Conservation (phyloP, 2,888 invertebrate species). For the Ommatoiulus sabulosus region DNA sequence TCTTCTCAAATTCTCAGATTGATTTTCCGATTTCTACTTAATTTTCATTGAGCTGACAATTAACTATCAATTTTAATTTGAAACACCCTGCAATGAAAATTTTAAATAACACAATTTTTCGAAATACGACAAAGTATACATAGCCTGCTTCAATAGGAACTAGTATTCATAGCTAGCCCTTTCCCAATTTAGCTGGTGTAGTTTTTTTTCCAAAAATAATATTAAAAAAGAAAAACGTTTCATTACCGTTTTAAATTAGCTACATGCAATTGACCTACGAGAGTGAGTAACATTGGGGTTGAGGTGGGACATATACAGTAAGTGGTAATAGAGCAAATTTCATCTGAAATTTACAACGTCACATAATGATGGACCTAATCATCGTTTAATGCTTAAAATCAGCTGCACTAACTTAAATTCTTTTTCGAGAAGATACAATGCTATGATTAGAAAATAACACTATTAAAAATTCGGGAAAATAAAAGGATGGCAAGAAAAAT, state of each 20-base stretch:
- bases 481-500: neutral
- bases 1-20: too few species aligned
- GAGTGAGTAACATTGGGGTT: neutral
- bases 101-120: neutral
- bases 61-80: too few species aligned
- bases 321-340: neutral
- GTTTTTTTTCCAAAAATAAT: neutral
- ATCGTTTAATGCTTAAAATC: neutral
- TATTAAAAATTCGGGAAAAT: neutral
- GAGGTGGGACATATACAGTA: neutral
- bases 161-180: slow-evolving; percentile 38
- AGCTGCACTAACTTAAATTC: neutral
- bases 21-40: too few species aligned
- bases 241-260: neutral
- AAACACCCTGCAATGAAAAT: neutral
- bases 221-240: neutral
- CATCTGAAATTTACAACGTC: neutral
- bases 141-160: slow-evolving; percentile 42
- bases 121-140: neutral
- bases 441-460: neutral
- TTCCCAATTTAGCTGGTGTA: neutral
- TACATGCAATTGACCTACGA: neutral
- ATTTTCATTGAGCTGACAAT: too few species aligned
- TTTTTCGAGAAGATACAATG: neutral
- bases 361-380: neutral